Base-by-base conservation (phyloP, 23 tunicate genomes). In the Ascidia mentula region DNA sequence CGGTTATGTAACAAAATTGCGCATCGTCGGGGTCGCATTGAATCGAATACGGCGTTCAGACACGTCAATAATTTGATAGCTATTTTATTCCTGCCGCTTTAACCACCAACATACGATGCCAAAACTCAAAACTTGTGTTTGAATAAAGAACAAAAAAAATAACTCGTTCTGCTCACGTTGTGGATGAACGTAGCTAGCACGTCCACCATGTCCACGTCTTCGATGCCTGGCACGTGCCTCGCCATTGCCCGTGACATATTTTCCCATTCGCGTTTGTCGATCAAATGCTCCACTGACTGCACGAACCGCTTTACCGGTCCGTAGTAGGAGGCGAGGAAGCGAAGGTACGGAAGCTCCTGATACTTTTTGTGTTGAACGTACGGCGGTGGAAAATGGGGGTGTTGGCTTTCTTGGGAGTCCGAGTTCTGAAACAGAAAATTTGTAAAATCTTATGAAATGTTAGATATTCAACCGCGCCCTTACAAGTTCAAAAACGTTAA, bases 161-260 rank as follows among this genome's bases (percentile, higher is more conserved):
- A n/a, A n/a, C 4, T 53, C 4, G 65, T 53, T 6, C 65, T 8
- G 18, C 9, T 34, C 32, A 90, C 96, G 86, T 85, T 84, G 42
- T 84, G 89, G 18, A 90, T 84, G 46, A 85, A 90, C 18, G 96
- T 60, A n/a, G 96, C 32, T 3, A 90, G 85, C 15, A 45, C 83
- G 35, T 90, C 89, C n/a, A 90, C 89, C 89, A 84, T 90, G 40
- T 80, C 78, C 35, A 74, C 96, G 53, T 76, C 34, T 1, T 80
- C 78, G 34, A 90, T 61, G 32, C 86, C 76, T 0, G 96, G 96
- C 65, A 90, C 96, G 73, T 90, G 76, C 4, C 69, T 60, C 30
- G 77, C 75, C 69, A 90, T 69, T 37, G 24, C 53, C 37, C 74
- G 36, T 32, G 53, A 45, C 37, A 90, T 7, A 1, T 45, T 40